Conservation (phyloP, 92 coral and sea anemone genomes). For the Anthopleura xanthogrammica region DNA sequence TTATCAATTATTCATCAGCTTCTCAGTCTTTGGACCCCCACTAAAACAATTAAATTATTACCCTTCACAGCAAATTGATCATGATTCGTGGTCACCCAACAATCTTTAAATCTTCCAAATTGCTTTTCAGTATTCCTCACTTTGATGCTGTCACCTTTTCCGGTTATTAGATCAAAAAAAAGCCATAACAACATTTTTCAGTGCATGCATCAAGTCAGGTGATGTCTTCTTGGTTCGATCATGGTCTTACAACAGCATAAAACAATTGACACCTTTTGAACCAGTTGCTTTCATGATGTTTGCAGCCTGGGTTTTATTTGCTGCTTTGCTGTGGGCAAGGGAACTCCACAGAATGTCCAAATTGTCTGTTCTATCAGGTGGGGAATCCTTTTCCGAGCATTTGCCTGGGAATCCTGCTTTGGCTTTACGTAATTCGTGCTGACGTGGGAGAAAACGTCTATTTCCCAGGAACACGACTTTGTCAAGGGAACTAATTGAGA, state of each 20-base stretch:
- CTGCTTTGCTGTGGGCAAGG: slow-evolving; percentile 36
- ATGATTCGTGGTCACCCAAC: not conserved
- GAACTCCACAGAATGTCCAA: slow-evolving; percentile 1
- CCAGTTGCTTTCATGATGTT: slow-evolving; percentile 36
- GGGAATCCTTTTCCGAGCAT: not conserved
- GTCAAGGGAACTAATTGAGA: not conserved
- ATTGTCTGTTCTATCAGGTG: slow-evolving; percentile 1
- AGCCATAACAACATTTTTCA: slow-evolving; percentile 32
- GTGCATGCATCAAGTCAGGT: slow-evolving; percentile 46
- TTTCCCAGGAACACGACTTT: not conserved
- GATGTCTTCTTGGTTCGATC: slow-evolving; percentile 33
- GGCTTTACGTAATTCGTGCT: not conserved
- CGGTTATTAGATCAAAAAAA: slow-evolving; percentile 23
- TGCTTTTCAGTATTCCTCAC: slow-evolving; percentile 33
- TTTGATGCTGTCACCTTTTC: slow-evolving; percentile 22
- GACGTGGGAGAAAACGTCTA: not conserved
- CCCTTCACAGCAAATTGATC: not conserved
- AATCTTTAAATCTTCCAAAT: slow-evolving; percentile 13
- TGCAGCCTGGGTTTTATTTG: slow-evolving; percentile 36
- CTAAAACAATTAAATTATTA: not conserved
- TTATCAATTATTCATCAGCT: too few relatives aligned
- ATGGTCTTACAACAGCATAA: slow-evolving; percentile 43
- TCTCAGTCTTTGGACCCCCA: not conserved
- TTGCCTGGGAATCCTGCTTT: not conserved
- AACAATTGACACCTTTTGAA: slow-evolving; percentile 29